Evolutionary conservation across 1,140 invertebrate genomes (phyloP), one percentile per base, ranked within the genome.

Genomic region (Holcopasites calliopsidis): DNA sequence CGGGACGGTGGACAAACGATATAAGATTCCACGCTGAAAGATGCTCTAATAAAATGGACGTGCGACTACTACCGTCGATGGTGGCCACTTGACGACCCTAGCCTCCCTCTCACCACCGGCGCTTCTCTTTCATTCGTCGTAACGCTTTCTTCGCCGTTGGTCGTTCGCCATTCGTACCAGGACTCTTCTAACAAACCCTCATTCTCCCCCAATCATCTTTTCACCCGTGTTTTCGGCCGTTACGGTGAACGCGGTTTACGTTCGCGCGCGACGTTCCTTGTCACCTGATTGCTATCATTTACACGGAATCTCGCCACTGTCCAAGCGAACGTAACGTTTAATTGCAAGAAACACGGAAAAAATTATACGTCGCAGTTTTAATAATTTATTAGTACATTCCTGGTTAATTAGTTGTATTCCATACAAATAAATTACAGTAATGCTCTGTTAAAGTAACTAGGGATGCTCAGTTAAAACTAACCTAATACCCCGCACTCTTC

Each of bases 1-100:
- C 75, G 74, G n/a, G 80, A 72, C 73, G 75, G 84, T 82, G 83
- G 84, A 88, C 83, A 87, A 88, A 85, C 84, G 86, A 88, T 88
- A 88, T 87, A 88, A 87, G 84, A 88, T 86, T 87, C 85, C 72
- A 26, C 60, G 82, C 58, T 83, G 87, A 90, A 87, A 87, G 85
- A 87, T 86, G 81, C 74, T 86, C 83, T 88, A 87, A 89, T 89
- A 89, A 88, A 88, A 89, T 83, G 83, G 82, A 87, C 73, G 73
- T 75, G 73, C 65, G 73, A 75, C 64, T 64, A 75, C 54, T 75
- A 70, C n/a, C 70, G 66, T 61, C 68, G 64, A 49, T 57, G 65
- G 64, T 79, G 64, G 82, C 84, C 86, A 86, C 84, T 86, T 88
- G 86, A 87, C 88, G 87, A 87, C 85, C n/a, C 76, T 77, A 82